Evolutionary conservation across 2,888 invertebrate genomes (phyloP).

Genomic region (Dichetophora obliterata): DNA sequence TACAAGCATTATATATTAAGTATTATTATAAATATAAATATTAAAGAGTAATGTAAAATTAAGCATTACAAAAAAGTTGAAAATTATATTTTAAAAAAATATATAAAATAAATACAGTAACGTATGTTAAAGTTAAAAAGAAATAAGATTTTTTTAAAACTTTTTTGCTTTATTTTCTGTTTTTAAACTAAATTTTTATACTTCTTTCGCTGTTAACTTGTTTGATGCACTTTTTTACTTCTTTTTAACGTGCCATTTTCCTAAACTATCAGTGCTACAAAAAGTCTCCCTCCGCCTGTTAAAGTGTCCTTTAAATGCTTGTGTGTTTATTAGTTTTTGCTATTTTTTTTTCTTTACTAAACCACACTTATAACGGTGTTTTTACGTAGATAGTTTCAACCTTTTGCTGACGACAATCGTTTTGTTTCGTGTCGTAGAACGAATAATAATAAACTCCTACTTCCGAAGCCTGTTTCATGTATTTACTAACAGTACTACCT

Average conservation of each 20-base stretch:
- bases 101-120: not conserved
- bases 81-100: not conserved
- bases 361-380: not conserved
- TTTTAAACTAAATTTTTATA: not conserved
- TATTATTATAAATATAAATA: conserved; percentile 27
- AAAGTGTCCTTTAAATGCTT: not conserved
- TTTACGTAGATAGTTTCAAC: conserved; percentile 29
- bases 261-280: not conserved
- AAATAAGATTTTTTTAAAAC: not conserved
- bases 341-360: not conserved
- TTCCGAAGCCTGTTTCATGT: not conserved
- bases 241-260: conserved; percentile 29
- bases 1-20: conserved; percentile 14
- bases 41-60: conserved; percentile 27
- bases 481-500: not conserved
- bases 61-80: not conserved
- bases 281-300: not conserved
- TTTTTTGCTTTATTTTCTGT: conserved; percentile 8
- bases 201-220: not conserved
- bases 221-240: not conserved
- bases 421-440: not conserved
- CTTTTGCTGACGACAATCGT: conserved; percentile 10
- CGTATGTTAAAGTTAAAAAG: not conserved
- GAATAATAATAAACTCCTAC: not conserved
- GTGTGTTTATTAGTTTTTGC: not conserved